phyloP scores from a whole-genome alignment of 2,113 vertebrate genomes.

The Nothocercus nigrocapillus region DNA sequence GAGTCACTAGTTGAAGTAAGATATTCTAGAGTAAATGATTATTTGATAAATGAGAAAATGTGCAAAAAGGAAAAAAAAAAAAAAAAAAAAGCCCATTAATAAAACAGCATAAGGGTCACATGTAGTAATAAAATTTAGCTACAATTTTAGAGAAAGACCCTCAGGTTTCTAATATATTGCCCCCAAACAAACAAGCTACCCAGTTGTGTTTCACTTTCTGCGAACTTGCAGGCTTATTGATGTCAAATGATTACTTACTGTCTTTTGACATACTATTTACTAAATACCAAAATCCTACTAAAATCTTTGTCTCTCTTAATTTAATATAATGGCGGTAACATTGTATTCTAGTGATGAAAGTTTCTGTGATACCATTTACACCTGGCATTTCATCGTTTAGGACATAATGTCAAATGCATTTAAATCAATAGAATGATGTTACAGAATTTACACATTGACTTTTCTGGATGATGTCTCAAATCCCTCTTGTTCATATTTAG shows the following conservation, averaged over 20 bases:
- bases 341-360: accelerated
- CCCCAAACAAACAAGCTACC: neutral
- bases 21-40: neutral
- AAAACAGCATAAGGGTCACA: neutral
- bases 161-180: neutral
- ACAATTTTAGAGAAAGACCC: neutral
- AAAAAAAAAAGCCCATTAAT: neutral
- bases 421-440: accelerated
- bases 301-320: neutral
- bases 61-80: neutral
- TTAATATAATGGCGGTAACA: neutral
- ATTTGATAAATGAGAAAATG: neutral
- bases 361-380: neutral
- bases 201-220: neutral
- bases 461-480: neutral
- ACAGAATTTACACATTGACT: neutral
- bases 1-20: neutral
- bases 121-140: neutral
- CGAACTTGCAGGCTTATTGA: neutral
- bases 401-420: neutral
- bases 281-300: neutral
- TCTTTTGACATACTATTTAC: neutral
- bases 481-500: neutral
- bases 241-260: accelerated
- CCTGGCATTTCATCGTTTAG: neutral